Percentiles rank a stretch among this genome's conserved stretches.
phyloP scores from a whole-genome alignment of 2,888 invertebrate genomes.

The Synanthedon myopaeformis region DNA sequence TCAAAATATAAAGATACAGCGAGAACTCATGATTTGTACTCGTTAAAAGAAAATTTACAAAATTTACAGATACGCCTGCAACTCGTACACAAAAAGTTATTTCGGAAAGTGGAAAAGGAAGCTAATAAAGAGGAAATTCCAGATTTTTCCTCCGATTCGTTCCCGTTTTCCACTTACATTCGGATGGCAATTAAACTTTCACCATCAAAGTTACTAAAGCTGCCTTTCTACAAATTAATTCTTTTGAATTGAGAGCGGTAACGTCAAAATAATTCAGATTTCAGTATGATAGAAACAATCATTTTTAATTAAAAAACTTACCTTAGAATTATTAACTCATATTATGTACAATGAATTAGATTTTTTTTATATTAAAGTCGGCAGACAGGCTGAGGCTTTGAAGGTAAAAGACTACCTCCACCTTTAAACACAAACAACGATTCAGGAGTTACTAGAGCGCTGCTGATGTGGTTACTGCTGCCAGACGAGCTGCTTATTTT shows the following conservation, averaged over 20 bases:
- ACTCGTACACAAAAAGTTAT: slow-evolving; percentile 5
- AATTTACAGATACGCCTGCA: neutral
- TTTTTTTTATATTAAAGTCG: no score
- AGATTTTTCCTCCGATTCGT: neutral
- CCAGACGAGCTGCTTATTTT: no score
- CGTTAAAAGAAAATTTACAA: no score
- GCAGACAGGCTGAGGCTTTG: no score
- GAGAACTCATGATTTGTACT: no score
- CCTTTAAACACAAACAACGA: no score
- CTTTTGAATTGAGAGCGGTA: neutral
- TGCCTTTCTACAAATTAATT: slow-evolving; percentile 1
- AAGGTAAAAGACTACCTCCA: no score
- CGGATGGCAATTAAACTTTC: slow-evolving; percentile 7
- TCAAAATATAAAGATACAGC: no score
- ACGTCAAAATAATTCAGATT: neutral
- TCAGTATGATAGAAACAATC: neutral
- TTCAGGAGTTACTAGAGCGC: no score
- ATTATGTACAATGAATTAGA: no score
- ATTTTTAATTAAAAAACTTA: neutral
- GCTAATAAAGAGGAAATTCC: neutral
- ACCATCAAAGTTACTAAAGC: slow-evolving; percentile 5
- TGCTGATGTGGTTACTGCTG: no score
- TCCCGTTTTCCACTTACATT: slow-evolving; percentile 4
- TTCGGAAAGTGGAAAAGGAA: slow-evolving; percentile 1
- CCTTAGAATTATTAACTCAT: no score